Evolutionary conservation across 1,140 invertebrate species (phyloP).

Genomic region (Tetramorium alpestre): DNA sequence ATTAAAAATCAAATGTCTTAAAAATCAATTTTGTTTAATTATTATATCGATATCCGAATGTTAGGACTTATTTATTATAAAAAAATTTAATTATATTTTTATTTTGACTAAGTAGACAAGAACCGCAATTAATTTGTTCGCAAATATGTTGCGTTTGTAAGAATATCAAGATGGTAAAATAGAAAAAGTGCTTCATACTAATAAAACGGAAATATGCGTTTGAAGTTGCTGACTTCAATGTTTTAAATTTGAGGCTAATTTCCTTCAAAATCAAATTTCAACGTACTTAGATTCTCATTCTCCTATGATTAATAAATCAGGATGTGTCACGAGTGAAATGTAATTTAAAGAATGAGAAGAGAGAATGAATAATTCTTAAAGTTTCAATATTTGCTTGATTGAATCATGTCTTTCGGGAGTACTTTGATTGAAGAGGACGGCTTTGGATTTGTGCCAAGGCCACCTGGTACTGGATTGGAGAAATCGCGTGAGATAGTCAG

Average conservation of each 20-base stretch:
- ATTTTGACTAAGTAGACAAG: background rate
- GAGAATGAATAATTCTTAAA: background rate
- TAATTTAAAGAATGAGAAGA: background rate
- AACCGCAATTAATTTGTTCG: background rate
- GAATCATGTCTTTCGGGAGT: constrained; percentile 46
- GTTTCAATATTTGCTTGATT: background rate
- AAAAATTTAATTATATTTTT: background rate
- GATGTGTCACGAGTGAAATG: background rate
- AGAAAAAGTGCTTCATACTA: background rate
- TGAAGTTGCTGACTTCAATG: constrained; percentile 12
- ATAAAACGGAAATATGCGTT: constrained; percentile 13
- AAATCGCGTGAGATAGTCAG: constrained; percentile 67
- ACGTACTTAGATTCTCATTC: background rate
- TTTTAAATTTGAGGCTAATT: constrained; percentile 33
- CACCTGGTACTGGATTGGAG: background rate
- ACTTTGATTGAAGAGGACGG: constrained; percentile 71
- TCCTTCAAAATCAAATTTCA: constrained; percentile 14
- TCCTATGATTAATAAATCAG: background rate
- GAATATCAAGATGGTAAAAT: background rate
- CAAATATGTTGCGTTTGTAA: background rate
- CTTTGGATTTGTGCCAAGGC: constrained; percentile 72
- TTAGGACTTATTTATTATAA: background rate
- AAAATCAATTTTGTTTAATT: background rate
- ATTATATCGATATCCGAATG: background rate
- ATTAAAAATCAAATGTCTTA: background rate